Evolutionary conservation across 2,888 invertebrate species (phyloP).

Genomic region (Tanytarsus gracilentus): DNA sequence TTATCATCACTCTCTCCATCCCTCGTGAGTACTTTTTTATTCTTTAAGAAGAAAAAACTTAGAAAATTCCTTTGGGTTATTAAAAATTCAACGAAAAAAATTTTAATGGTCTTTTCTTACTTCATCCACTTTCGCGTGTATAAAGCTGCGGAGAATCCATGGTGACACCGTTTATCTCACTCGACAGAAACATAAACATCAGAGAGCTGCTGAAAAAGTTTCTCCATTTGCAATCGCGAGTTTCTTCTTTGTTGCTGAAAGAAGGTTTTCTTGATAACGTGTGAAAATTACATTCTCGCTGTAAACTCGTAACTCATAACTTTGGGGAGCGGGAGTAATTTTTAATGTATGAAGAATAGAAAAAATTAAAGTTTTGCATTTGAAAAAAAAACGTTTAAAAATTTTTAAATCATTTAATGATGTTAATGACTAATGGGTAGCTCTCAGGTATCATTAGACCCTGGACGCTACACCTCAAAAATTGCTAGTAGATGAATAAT

Average conservation of each 20-base stretch:
- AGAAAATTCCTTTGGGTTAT: constrained; percentile 13
- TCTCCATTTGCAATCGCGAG: background rate
- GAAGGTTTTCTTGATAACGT: background rate
- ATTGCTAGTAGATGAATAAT: no score
- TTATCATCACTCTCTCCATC: no score
- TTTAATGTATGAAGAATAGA: no score
- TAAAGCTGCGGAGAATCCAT: background rate
- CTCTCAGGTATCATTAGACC: no score
- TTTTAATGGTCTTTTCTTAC: constrained; percentile 21
- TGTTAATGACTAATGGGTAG: no score
- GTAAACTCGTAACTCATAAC: no score
- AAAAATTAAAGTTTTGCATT: no score
- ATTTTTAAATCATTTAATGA: no score
- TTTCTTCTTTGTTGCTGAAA: background rate
- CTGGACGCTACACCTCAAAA: no score
- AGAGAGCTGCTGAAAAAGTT: background rate
- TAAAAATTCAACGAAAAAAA: constrained; percentile 20
- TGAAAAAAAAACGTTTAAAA: no score
- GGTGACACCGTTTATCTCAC: constrained; percentile 2
- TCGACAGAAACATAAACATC: background rate
- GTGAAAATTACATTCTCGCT: background rate
- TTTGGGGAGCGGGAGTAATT: no score
- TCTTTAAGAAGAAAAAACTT: background rate
- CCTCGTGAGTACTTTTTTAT: no score
- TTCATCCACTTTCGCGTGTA: background rate